A percentile compares a stretch with the other conserved stretches of the same genome.
Evolutionary conservation across 2,797 vertebrate species (phyloP).

Genomic region (Phataginus tetradactyla): DNA sequence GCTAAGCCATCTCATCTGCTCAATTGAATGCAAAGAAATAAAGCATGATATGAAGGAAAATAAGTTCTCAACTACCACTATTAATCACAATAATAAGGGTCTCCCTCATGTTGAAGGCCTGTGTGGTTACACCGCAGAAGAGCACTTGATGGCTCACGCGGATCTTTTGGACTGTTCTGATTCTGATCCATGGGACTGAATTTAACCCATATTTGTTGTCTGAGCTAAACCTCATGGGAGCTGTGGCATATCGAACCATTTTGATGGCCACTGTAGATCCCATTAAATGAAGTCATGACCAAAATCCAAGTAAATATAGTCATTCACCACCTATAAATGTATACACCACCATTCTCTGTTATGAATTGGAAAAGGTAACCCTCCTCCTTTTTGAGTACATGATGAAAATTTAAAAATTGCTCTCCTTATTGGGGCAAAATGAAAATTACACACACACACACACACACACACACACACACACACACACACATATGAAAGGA

Average conservation of each 20-base stretch:
- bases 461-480: background rate
- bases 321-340: background rate
- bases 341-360: background rate
- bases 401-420: background rate
- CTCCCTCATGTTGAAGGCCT: background rate
- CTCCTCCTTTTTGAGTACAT: background rate
- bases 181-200: background rate
- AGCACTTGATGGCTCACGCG: background rate
- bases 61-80: background rate
- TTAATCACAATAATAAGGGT: conserved; percentile 35
- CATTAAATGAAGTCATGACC: background rate
- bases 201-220: background rate
- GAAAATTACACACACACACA: background rate
- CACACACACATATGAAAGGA: background rate
- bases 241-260: background rate
- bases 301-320: conserved; percentile 23
- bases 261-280: background rate
- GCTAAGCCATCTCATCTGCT: conserved; percentile 62
- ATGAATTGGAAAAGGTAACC: background rate
- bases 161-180: background rate
- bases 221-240: background rate
- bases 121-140: background rate
- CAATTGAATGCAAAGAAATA: conserved; percentile 62
- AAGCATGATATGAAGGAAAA: conserved; percentile 21
- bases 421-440: conserved; percentile 20